These are phyloP conservation scores for Trinectes maculatus DNA, from an alignment of 2,113 vertebrate species.

Conservation along the genomic window DNA sequence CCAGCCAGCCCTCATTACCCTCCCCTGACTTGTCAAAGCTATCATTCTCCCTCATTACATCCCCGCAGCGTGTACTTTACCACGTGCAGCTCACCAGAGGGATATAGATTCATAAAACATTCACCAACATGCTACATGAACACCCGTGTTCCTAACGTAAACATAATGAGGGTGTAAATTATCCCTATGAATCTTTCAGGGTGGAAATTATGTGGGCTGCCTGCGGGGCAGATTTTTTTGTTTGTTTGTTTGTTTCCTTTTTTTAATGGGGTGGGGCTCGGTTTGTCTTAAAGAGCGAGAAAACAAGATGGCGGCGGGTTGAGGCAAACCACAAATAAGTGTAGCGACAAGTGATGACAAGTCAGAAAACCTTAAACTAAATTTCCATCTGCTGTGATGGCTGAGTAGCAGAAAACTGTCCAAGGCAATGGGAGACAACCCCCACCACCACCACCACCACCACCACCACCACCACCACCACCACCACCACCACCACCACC, in stretches of 20 bases:
- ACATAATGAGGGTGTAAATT: conserved; percentile 62
- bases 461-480: too few relatives aligned
- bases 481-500: too few relatives aligned
- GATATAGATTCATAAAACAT: conserved; percentile 68
- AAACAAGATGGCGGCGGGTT: conserved; percentile 31
- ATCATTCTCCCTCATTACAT: conserved; percentile 57
- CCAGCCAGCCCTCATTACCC: conserved; percentile 22
- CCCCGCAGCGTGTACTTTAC: conserved; percentile 29
- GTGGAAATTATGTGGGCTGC: conserved; percentile 36
- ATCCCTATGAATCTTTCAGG: conserved; percentile 57
- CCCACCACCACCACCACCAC: too few relatives aligned
- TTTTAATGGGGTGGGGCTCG: neutral
- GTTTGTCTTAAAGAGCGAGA: conserved; percentile 16
- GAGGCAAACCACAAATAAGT: conserved; percentile 35
- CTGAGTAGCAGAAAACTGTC: neutral
- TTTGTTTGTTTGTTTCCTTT: neutral
- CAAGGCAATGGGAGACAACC: too few relatives aligned
- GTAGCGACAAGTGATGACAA: neutral
- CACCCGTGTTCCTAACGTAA: conserved; percentile 40
- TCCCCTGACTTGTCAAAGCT: conserved; percentile 27
- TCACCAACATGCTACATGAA: conserved; percentile 29
- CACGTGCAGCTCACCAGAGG: conserved; percentile 14
- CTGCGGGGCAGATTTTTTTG: conserved; percentile 9
- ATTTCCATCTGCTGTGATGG: too few relatives aligned
- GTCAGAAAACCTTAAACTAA: conserved; percentile 14